phyloP scores from a whole-genome alignment of 2,113 vertebrate genomes.

The Tauraco erythrolophus region DNA sequence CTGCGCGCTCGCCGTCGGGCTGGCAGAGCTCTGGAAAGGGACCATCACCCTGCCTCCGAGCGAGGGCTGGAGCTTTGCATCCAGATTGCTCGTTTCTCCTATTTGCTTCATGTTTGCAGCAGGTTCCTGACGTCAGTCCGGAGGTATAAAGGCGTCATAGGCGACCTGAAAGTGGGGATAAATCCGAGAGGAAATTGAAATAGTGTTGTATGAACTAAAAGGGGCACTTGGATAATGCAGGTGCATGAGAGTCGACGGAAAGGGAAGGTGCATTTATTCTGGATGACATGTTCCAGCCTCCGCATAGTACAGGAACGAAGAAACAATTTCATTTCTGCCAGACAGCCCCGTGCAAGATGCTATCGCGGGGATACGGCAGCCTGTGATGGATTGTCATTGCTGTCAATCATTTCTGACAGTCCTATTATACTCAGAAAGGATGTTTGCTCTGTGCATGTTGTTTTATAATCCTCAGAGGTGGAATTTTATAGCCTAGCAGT shows the following conservation, averaged over 20 bases:
- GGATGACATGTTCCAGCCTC: background rate
- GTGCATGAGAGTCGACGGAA: background rate
- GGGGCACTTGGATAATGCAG: background rate
- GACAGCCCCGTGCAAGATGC: background rate
- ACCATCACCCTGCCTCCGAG: background rate
- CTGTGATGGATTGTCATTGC: background rate
- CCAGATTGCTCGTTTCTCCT: background rate
- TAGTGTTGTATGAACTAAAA: background rate
- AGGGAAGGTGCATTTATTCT: background rate
- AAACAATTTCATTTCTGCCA: background rate
- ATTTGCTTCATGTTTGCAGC: background rate
- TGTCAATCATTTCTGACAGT: slow-evolving; percentile 68
- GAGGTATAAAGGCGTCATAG: background rate
- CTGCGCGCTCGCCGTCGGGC: accelerated
- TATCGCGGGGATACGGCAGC: background rate
- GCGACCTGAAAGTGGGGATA: background rate
- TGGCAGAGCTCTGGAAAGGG: background rate
- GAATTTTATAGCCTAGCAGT: slow-evolving; percentile 60
- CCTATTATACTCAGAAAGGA: slow-evolving; percentile 53
- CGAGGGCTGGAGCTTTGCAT: background rate
- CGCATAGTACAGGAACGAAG: background rate
- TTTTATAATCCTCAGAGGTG: slow-evolving; percentile 73
- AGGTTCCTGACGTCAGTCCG: background rate
- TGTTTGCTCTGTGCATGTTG: slow-evolving; percentile 55
- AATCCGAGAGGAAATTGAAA: background rate